A percentile compares a stretch with the other conserved stretches of the same genome.
These are phyloP conservation scores for Gadopsis bispinosus DNA, from an alignment of 2,797 vertebrate species.

Conservation along the genomic window DNA sequence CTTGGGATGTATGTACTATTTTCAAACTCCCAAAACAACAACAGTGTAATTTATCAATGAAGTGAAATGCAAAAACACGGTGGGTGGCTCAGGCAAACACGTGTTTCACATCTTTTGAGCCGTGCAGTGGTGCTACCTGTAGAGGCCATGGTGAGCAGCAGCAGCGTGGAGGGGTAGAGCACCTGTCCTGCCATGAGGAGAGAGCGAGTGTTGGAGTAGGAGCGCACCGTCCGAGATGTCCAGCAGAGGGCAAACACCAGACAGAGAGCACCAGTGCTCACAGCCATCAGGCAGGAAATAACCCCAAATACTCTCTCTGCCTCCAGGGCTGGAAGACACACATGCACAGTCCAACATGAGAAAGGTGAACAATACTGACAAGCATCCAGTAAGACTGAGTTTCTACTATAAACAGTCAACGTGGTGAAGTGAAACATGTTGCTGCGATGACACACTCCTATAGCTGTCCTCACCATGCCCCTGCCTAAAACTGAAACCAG, in stretches of 20 bases:
- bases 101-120: neutral
- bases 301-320: conserved; percentile 82
- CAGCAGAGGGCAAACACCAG: conserved; percentile 87
- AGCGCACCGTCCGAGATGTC: conserved; percentile 81
- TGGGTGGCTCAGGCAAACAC: neutral
- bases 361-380: neutral
- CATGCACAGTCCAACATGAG: neutral
- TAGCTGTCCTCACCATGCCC: neutral
- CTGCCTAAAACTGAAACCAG: conserved; percentile 26
- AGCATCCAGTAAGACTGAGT: neutral
- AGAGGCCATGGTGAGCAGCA: conserved; percentile 80
- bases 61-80: neutral
- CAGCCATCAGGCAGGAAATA: conserved; percentile 83
- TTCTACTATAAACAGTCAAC: neutral
- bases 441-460: neutral
- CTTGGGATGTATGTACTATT: neutral
- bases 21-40: conserved; percentile 9
- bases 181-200: conserved; percentile 83
- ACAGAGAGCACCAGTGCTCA: conserved; percentile 81
- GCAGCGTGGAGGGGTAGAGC: conserved; percentile 84
- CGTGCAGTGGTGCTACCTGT: conserved; percentile 78
- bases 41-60: conserved; percentile 9
- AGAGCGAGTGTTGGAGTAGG: conserved; percentile 86
- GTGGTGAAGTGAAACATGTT: conserved; percentile 3
- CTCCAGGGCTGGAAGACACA: conserved; percentile 71